phyloP scores from a whole-genome alignment of 2,113 vertebrate species.

The Bos indicus region DNA sequence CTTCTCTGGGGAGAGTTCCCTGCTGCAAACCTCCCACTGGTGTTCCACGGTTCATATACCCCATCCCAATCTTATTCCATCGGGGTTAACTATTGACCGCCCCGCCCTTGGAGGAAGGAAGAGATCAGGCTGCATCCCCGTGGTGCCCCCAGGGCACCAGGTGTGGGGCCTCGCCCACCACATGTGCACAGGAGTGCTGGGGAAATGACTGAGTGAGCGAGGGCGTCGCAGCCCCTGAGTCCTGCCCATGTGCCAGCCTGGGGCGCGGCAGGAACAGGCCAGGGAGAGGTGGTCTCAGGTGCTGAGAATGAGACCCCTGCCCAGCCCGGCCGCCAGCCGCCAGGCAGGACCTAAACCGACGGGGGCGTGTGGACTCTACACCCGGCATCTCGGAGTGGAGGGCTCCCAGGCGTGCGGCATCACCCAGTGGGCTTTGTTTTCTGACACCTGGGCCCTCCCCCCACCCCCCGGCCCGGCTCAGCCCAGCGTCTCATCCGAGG shows the following conservation, averaged over 20 bases:
- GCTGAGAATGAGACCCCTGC: background rate
- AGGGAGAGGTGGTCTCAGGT: background rate
- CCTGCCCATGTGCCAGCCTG: background rate
- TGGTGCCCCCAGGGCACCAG: background rate
- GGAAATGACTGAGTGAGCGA: rapidly evolving
- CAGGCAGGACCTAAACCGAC: no score
- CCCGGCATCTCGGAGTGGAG: rapidly evolving
- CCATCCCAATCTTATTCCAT: background rate
- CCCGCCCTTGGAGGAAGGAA: rapidly evolving
- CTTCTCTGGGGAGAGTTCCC: background rate
- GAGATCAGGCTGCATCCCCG: background rate
- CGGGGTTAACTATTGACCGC: rapidly evolving
- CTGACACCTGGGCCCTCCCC: background rate
- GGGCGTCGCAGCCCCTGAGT: background rate
- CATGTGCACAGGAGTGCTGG: rapidly evolving
- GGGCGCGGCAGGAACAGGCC: background rate
- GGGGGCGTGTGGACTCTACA: background rate
- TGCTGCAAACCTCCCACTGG: background rate
- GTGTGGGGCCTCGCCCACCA: background rate
- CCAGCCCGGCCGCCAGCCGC: background rate
- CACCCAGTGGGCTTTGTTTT: no score
- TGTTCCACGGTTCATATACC: rapidly evolving
- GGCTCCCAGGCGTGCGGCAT: background rate
- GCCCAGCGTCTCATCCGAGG: rapidly evolving
- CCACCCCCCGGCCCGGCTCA: rapidly evolving